A percentile compares a stretch with the other conserved stretches of the same genome.
These are phyloP conservation scores for Mesoligia furuncula DNA, from an alignment of 2,888 invertebrate species.

Conservation along the genomic window DNA sequence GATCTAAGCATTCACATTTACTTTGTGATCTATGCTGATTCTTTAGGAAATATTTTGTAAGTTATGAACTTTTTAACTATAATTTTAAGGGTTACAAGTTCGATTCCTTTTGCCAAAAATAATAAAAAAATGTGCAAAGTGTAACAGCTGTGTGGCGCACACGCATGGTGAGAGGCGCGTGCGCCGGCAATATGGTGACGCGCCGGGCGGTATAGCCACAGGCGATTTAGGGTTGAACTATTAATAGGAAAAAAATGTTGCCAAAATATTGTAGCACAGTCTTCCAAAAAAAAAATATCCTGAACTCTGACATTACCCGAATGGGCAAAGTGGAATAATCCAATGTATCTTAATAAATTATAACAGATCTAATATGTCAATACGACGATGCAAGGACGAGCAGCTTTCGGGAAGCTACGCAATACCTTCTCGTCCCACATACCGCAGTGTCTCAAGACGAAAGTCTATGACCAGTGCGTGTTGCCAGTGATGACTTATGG, in stretches of 20 bases:
- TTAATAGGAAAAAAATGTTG: slow-evolving; percentile 19
- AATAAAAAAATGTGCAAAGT: slow-evolving; percentile 27
- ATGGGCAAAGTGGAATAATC: background rate
- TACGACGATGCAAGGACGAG: no score
- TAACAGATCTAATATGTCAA: no score
- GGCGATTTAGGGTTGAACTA: slow-evolving; percentile 42
- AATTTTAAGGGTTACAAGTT: background rate
- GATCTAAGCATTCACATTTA: background rate
- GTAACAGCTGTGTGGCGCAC: slow-evolving; percentile 49
- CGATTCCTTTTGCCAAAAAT: background rate
- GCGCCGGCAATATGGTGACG: slow-evolving; percentile 73
- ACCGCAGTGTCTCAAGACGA: no score
- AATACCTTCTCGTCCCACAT: no score
- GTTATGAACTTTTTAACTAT: background rate
- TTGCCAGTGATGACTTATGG: no score
- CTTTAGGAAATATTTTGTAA: background rate
- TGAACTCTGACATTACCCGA: background rate
- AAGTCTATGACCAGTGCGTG: no score
- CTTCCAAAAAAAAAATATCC: background rate
- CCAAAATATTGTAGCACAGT: slow-evolving; percentile 8
- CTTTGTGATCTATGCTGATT: background rate
- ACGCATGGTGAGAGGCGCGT: slow-evolving; percentile 62
- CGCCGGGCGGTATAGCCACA: slow-evolving; percentile 67
- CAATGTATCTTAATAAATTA: no score
- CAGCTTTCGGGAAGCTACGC: no score